Evolutionary conservation across 2,797 vertebrate genomes (phyloP).

Genomic region (Microctenopoma lineatum): DNA sequence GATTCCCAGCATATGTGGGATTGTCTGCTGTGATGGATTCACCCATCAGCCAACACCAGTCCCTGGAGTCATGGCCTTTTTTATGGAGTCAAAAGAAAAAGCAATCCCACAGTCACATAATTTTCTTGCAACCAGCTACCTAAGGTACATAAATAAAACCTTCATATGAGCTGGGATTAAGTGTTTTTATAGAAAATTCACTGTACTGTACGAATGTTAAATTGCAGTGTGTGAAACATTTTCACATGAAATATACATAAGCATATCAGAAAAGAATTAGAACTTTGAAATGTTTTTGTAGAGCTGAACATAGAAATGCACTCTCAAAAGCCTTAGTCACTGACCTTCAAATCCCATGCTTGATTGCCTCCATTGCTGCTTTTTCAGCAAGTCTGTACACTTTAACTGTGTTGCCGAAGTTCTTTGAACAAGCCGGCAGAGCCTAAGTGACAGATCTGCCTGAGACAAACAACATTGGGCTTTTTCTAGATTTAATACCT

Average conservation of each 20-base stretch:
- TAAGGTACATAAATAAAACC: not conserved
- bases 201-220: not conserved
- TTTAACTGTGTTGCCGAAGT: constrained; percentile 19
- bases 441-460: constrained; percentile 44
- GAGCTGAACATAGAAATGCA: constrained; percentile 18
- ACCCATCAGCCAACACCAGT: constrained; percentile 53
- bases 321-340: constrained; percentile 6
- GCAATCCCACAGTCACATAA: constrained; percentile 1
- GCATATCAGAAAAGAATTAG: constrained; percentile 5
- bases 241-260: constrained; percentile 14
- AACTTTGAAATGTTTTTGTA: not conserved
- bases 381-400: constrained; percentile 1
- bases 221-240: not conserved
- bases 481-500: constrained; percentile 48
- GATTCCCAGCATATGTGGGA: not conserved
- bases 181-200: not conserved
- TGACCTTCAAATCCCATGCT: constrained; percentile 7
- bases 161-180: not conserved
- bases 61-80: constrained; percentile 59
- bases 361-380: not conserved
- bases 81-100: constrained; percentile 45
- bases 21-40: constrained; percentile 35
- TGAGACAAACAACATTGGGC: constrained; percentile 38
- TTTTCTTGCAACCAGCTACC: not conserved
- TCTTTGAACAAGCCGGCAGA: constrained; percentile 29